phyloP scores from a whole-genome alignment of 2,888 invertebrate genomes.

The Spodoptera picta region DNA sequence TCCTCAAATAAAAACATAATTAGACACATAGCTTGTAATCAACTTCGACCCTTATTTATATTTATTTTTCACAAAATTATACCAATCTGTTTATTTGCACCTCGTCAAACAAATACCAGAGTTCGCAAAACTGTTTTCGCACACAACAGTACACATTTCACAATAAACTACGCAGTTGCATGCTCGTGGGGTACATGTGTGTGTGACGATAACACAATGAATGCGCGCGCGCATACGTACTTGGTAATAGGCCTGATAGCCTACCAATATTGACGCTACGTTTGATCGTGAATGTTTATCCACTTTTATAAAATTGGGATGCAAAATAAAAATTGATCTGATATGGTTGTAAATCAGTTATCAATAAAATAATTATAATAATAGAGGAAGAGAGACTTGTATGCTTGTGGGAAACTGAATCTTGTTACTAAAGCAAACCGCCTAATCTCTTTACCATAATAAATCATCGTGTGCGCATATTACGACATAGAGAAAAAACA shows the following conservation, averaged over 20 bases:
- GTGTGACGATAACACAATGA: constrained; percentile 63
- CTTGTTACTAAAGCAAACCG: constrained; percentile 3
- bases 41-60: no score
- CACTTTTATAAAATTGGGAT: neutral
- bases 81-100: constrained; percentile 31
- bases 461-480: no score
- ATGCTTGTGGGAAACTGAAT: neutral
- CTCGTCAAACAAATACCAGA: constrained; percentile 44
- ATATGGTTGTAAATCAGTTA: neutral
- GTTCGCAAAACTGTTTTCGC: constrained; percentile 57
- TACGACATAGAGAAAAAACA: no score
- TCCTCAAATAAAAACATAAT: no score
- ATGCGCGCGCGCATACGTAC: constrained; percentile 66
- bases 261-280: constrained; percentile 49
- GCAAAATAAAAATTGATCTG: neutral
- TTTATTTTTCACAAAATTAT: no score
- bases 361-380: neutral
- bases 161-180: constrained; percentile 82
- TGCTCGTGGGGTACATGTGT: constrained; percentile 63
- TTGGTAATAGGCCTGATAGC: constrained; percentile 68
- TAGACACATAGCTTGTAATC: no score
- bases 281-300: constrained; percentile 32
- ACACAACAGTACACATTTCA: constrained; percentile 67
- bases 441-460: neutral
- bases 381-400: neutral